A percentile compares a stretch with the other conserved stretches of the same genome.
These are phyloP conservation scores for Listrodromus nycthemerus DNA, from an alignment of 2,888 invertebrate species.

Conservation along the genomic window DNA sequence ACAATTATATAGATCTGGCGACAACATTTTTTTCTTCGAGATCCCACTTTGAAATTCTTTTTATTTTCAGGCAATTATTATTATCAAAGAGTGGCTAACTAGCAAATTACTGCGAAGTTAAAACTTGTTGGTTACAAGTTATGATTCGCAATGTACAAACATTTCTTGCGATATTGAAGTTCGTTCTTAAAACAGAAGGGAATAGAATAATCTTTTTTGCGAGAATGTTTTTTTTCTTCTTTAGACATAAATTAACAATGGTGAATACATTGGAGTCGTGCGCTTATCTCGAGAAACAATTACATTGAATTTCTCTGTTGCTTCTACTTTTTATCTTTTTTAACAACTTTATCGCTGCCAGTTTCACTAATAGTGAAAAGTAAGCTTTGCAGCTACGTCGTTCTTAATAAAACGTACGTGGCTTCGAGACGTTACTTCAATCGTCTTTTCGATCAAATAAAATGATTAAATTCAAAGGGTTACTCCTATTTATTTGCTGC, in stretches of 20 bases:
- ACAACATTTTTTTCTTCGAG: constrained; percentile 1
- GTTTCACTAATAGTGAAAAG: neutral
- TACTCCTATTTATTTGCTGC: neutral
- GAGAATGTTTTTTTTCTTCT: neutral
- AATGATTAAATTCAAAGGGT: neutral
- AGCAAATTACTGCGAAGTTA: neutral
- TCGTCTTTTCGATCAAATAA: neutral
- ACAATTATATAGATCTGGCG: neutral
- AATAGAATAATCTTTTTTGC: constrained; percentile 41
- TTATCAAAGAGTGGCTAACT: neutral
- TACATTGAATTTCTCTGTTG: too few species aligned
- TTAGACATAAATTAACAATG: too few species aligned
- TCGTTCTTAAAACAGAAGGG: constrained; percentile 17
- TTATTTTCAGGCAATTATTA: neutral
- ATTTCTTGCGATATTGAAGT: neutral
- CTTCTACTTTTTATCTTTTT: neutral
- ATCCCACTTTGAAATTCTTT: neutral
- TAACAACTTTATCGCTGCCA: neutral
- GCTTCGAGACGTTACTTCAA: neutral
- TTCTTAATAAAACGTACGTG: too few species aligned
- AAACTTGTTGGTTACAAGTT: neutral
- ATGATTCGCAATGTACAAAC: neutral
- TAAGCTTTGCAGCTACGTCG: neutral
- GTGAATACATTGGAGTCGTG: too few species aligned
- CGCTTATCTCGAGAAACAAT: neutral